phyloP scores from a whole-genome alignment of 1,140 invertebrate species.

The Scaptomyza hsui region DNA sequence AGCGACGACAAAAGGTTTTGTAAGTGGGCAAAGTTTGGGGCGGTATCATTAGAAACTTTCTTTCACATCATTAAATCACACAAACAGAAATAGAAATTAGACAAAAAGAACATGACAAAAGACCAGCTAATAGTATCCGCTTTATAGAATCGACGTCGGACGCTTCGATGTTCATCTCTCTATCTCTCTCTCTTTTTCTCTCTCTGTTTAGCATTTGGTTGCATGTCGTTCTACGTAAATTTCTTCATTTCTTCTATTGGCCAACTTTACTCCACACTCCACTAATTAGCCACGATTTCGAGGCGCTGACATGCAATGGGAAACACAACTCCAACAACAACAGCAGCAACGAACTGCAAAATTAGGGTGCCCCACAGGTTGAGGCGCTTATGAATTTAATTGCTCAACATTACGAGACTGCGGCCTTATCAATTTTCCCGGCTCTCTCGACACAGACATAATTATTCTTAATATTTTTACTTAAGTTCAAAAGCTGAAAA shows the following conservation, averaged over 20 bases:
- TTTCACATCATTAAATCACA: constrained; percentile 62
- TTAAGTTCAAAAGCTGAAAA: background rate
- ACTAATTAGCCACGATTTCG: constrained; percentile 62
- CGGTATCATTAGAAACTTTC: constrained; percentile 56
- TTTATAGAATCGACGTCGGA: constrained; percentile 25
- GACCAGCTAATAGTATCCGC: constrained; percentile 49
- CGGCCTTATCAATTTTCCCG: constrained; percentile 52
- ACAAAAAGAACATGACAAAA: constrained; percentile 42
- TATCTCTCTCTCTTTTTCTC: too few relatives aligned
- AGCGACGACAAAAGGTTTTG: constrained; percentile 37
- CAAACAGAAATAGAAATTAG: constrained; percentile 49
- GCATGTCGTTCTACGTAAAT: constrained; percentile 53
- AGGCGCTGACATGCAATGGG: constrained; percentile 49
- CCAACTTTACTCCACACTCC: constrained; percentile 54
- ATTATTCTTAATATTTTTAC: constrained; percentile 59
- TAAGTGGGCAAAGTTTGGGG: constrained; percentile 4
- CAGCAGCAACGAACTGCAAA: constrained; percentile 36
- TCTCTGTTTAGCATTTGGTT: constrained; percentile 18
- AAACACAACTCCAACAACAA: background rate
- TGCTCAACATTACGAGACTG: constrained; percentile 47
- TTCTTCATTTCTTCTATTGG: constrained; percentile 48
- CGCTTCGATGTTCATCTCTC: background rate
- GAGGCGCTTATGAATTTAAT: constrained; percentile 62
- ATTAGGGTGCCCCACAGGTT: constrained; percentile 46
- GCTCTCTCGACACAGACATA: constrained; percentile 38